phyloP scores from a whole-genome alignment of 64 coral and sea anemone species.

The Trachythela sp. region DNA sequence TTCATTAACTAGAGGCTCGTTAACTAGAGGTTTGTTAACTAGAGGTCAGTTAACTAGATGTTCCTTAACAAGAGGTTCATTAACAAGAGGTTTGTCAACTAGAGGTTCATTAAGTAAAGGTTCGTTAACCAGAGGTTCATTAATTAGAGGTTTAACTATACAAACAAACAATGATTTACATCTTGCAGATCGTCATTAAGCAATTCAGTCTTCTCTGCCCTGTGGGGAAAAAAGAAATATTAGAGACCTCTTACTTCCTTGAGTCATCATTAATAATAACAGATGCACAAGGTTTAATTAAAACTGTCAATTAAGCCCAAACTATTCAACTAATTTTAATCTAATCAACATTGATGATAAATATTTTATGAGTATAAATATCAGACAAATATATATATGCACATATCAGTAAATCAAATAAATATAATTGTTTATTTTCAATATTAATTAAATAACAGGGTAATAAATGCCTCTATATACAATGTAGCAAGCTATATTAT shows the following conservation, averaged over 20 bases:
- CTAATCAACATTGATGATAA: too few relatives aligned
- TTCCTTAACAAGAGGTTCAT: too few relatives aligned
- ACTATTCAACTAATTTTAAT: too few relatives aligned
- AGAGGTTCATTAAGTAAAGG: too few relatives aligned
- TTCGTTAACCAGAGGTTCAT: too few relatives aligned
- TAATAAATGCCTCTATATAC: neutral
- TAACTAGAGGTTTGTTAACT: too few relatives aligned
- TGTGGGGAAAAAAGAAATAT: slow-evolving; percentile 28
- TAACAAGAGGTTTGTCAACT: too few relatives aligned
- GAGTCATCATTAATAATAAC: neutral
- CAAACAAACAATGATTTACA: too few relatives aligned
- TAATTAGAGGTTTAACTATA: too few relatives aligned
- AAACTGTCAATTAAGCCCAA: neutral
- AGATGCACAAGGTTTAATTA: neutral
- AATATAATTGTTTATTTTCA: neutral
- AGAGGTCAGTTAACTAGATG: too few relatives aligned
- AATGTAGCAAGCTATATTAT: neutral
- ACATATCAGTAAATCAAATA: neutral
- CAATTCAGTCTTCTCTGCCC: slow-evolving; percentile 98
- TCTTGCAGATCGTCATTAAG: slow-evolving; percentile 89
- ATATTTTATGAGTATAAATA: neutral
- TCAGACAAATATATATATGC: neutral
- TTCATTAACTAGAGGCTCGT: too few relatives aligned
- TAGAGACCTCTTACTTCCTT: slow-evolving; percentile 14
- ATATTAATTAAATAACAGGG: neutral